These are phyloP conservation scores for Tinamus major DNA, from an alignment of 2,797 vertebrate species.

Conservation along the genomic window DNA sequence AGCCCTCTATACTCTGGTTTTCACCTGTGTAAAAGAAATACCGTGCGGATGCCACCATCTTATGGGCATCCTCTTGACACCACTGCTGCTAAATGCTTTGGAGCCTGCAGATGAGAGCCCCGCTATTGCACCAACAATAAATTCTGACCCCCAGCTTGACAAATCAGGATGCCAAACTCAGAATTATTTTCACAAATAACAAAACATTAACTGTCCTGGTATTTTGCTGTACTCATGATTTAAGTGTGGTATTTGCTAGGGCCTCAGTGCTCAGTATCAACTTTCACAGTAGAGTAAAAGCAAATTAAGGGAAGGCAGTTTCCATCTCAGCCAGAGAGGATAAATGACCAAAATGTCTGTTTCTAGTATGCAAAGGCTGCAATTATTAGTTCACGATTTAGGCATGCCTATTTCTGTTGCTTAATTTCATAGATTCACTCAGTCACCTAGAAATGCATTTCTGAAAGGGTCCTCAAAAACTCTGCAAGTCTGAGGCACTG, in stretches of 20 bases:
- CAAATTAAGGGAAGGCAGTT: not conserved
- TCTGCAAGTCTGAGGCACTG: not conserved
- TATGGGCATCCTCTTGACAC: not conserved
- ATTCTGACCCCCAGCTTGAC: not conserved
- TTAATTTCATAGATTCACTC: not conserved
- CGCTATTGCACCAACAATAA: not conserved
- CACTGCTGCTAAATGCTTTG: not conserved
- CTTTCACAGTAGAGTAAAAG: not conserved
- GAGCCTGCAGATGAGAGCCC: too few species aligned
- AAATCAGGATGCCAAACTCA: not conserved
- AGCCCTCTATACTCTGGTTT: not conserved
- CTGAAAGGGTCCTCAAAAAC: not conserved
- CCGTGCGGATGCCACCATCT: not conserved
- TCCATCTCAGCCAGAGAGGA: not conserved
- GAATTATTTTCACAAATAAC: accelerated
- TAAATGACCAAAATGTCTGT: not conserved
- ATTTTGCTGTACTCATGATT: not conserved
- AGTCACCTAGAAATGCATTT: not conserved
- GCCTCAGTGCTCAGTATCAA: not conserved
- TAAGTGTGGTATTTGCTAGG: not conserved
- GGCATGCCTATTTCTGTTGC: not conserved
- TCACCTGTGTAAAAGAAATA: not conserved
- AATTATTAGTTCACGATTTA: not conserved
- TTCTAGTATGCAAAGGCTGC: not conserved
- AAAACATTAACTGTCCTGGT: not conserved